phyloP scores from a whole-genome alignment of 1,140 invertebrate species.

The Helicoverpa zea region DNA sequence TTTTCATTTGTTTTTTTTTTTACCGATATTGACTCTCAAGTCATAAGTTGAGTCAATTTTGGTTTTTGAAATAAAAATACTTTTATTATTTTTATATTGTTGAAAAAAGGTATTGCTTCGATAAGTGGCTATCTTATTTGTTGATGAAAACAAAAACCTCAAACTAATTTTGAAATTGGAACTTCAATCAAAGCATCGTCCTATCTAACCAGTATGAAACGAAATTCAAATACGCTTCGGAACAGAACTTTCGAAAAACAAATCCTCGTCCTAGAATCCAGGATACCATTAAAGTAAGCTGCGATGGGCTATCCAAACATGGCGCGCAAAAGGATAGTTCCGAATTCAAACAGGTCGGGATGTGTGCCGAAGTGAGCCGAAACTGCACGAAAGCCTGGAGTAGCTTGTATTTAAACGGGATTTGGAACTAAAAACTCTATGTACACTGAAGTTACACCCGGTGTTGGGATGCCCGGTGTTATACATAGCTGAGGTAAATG shows the following conservation, averaged over 20 bases:
- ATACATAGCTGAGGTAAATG: no score
- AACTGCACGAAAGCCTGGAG: slow-evolving; percentile 11
- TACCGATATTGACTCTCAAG: no score
- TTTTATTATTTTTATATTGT: no score
- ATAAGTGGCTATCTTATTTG: no score
- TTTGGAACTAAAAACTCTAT: slow-evolving; percentile 26
- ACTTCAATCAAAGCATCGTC: no score
- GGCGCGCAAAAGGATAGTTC: slow-evolving; percentile 27
- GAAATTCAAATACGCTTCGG: neutral
- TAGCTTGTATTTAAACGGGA: slow-evolving; percentile 10
- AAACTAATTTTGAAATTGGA: neutral
- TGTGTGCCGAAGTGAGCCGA: slow-evolving; percentile 17
- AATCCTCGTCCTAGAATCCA: neutral
- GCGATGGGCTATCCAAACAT: slow-evolving; percentile 3
- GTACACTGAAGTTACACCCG: neutral
- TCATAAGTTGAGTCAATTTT: no score
- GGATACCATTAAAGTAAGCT: slow-evolving; percentile 12
- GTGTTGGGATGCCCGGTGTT: no score
- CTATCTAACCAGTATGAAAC: neutral
- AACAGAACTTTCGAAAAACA: neutral
- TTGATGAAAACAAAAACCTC: neutral
- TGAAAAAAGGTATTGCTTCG: no score
- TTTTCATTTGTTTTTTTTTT: no score
- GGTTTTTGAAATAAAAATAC: no score
- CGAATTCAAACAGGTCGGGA: slow-evolving; percentile 21